phyloP scores from a whole-genome alignment of 1,140 invertebrate genomes.

The Anastrepha obliqua region DNA sequence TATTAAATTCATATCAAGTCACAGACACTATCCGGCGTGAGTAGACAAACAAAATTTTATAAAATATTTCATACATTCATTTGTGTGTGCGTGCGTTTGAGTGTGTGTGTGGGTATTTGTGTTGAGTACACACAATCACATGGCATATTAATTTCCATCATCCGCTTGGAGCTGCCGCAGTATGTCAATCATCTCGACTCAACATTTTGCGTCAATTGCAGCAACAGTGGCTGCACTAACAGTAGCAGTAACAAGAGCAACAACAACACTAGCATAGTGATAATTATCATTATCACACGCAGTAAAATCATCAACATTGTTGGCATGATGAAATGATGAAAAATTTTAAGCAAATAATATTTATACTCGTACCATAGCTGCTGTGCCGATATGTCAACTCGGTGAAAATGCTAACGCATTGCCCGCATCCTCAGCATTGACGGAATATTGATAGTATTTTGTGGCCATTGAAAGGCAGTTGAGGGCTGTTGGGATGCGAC shows the following conservation, averaged over 20 bases:
- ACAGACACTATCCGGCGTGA: background rate
- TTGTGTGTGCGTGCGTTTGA: background rate
- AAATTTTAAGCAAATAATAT: slow-evolving; percentile 25
- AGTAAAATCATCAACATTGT: slow-evolving; percentile 10
- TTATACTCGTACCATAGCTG: too few relatives aligned
- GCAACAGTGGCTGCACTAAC: background rate
- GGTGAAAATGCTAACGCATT: background rate
- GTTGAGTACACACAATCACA: background rate
- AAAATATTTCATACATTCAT: background rate
- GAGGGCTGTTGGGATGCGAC: too few relatives aligned
- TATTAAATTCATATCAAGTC: background rate
- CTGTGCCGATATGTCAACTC: background rate
- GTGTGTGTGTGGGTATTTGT: background rate
- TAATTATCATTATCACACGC: slow-evolving; percentile 43
- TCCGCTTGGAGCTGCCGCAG: background rate
- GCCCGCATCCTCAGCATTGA: background rate
- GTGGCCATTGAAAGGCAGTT: background rate
- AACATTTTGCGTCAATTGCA: background rate
- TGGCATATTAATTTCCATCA: slow-evolving; percentile 45
- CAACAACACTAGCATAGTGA: background rate
- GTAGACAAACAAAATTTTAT: background rate
- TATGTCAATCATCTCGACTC: slow-evolving; percentile 2
- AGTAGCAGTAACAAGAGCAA: background rate
- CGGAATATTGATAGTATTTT: background rate
- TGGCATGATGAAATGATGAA: slow-evolving; percentile 9